phyloP scores from a whole-genome alignment of 1,140 invertebrate species.

The Apis laboriosa region DNA sequence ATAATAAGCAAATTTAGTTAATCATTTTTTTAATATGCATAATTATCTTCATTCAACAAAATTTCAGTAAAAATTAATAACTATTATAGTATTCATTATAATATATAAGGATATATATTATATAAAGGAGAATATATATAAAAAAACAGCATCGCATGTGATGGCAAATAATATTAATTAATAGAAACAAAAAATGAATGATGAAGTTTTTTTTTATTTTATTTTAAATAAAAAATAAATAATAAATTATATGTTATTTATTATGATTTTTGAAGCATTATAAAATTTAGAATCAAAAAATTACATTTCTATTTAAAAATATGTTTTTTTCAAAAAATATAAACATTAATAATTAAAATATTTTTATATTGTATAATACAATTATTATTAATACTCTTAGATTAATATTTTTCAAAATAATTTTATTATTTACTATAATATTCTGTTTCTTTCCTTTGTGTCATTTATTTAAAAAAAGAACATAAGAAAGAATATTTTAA shows the following conservation, averaged over 20 bases:
- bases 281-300: not conserved
- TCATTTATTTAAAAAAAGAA: not conserved
- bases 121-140: too few species aligned
- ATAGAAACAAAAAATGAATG: not conserved
- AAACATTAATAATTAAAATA: too few species aligned
- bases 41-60: too few species aligned
- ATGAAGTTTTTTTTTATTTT: not conserved
- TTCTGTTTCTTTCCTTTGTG: slow-evolving; percentile 1
- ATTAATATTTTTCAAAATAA: not conserved
- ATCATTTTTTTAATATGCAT: too few species aligned
- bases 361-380: too few species aligned
- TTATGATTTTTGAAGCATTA: not conserved
- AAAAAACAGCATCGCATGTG: not conserved
- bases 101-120: too few species aligned
- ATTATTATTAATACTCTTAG: not conserved
- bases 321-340: too few species aligned
- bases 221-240: not conserved
- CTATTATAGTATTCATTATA: too few species aligned
- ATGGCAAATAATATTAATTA: not conserved
- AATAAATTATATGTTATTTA: not conserved
- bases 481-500: not conserved
- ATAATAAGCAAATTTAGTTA: too few species aligned
- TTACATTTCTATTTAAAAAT: not conserved
- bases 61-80: too few species aligned
- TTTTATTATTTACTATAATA: slow-evolving; percentile 6